Percentiles rank a stretch among this genome's conserved stretches.
Evolutionary conservation across 2,113 vertebrate species (phyloP).

Genomic region (Cariama cristata): DNA sequence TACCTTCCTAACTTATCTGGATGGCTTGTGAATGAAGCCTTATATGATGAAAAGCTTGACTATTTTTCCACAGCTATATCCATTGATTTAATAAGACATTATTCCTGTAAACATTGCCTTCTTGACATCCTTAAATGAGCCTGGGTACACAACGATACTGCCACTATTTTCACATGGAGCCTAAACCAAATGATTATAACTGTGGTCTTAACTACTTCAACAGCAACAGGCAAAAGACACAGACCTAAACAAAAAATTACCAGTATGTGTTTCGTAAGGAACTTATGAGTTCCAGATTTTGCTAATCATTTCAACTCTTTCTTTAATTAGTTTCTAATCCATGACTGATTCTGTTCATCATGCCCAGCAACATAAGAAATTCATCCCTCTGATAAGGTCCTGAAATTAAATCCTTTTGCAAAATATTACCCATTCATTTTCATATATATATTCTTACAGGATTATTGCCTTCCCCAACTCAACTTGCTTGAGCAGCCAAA

Average conservation of each 20-base stretch:
- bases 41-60: not conserved
- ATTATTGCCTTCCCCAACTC: not conserved
- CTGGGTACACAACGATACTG: not conserved
- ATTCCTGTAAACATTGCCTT: not conserved
- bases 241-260: not conserved
- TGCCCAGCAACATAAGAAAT: not conserved
- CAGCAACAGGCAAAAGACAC: not conserved
- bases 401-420: not conserved
- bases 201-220: not conserved
- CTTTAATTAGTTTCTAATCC: constrained; percentile 28
- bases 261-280: not conserved
- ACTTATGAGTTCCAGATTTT: not conserved
- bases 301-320: not conserved
- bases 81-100: not conserved
- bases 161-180: not conserved
- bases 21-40: not conserved
- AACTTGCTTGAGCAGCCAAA: not conserved
- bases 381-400: not conserved
- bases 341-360: not conserved
- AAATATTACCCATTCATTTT: not conserved
- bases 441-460: not conserved
- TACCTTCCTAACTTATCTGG: not conserved
- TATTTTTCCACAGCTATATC: not conserved
- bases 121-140: not conserved
- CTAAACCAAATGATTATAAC: not conserved